A percentile compares a stretch with the other conserved stretches of the same genome.
These are phyloP conservation scores for Nasonia giraulti DNA, from an alignment of 1,140 invertebrate species.

Conservation along the genomic window DNA sequence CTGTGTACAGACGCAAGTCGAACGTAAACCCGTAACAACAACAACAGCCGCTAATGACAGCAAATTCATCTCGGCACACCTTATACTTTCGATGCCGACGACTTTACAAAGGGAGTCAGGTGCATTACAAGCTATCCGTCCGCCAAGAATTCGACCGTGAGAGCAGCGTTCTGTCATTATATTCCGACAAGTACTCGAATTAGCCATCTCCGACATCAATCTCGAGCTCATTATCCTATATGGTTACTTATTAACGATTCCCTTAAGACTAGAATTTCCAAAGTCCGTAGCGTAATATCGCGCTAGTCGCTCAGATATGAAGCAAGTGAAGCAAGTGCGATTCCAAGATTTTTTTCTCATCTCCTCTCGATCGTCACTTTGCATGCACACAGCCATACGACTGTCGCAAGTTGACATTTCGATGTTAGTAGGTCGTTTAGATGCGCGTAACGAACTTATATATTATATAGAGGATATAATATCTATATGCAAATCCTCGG, in stretches of 20 bases:
- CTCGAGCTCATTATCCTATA: too few species aligned
- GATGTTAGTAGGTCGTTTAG: slow-evolving; percentile 38
- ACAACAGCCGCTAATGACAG: too few species aligned
- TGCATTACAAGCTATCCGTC: not conserved
- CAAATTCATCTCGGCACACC: too few species aligned
- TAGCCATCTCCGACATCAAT: too few species aligned
- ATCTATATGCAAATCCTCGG: slow-evolving; percentile 5
- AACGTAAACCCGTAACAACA: too few species aligned
- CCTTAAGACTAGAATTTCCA: too few species aligned
- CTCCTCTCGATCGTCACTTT: not conserved
- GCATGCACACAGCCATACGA: slow-evolving; percentile 36
- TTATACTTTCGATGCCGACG: too few species aligned
- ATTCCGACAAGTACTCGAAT: not conserved
- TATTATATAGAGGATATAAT: too few species aligned
- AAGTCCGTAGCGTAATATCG: too few species aligned
- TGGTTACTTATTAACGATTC: not conserved
- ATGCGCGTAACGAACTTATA: slow-evolving; percentile 6
- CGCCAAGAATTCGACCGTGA: not conserved
- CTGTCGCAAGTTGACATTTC: slow-evolving; percentile 31
- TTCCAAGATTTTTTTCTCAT: not conserved
- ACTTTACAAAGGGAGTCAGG: too few species aligned
- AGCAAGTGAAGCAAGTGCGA: not conserved
- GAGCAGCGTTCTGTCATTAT: not conserved
- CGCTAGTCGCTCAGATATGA: not conserved
- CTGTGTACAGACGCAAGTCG: too few species aligned